Evolutionary conservation across 2,888 invertebrate genomes (phyloP), one percentile per base, ranked within the genome.

Genomic region (Acleris sparsana): DNA sequence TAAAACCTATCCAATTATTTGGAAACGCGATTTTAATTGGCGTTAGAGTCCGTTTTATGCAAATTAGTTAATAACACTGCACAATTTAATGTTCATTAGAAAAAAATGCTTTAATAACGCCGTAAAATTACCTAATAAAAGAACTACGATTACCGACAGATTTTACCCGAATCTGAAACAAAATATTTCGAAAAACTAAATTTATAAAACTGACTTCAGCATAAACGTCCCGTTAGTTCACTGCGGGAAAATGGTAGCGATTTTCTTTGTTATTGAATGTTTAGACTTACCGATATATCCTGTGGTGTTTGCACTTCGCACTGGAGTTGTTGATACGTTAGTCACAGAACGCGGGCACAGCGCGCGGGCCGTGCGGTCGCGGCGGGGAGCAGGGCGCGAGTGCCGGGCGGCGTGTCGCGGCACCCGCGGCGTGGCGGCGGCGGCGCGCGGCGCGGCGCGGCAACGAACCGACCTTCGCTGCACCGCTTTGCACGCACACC

Each of bases 381-480:
- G 79, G 80, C 85, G 87, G 80, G 79, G 82, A 80, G 77, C 80
- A 74, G 77, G 75, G 78, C 88, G 86, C 89, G 89, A 91, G 83
- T 90, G 89, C 49, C 29, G 44, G 44, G 43, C 49, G 46, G 44
- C 33, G 20, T 55, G 43, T 39, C 17, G 29, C 29, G 29, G 29
- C 29, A 29, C 18, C 46, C 51, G 43, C 49, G 46, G 44, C 33
- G 20, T 51, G 43, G 48, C 17, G 46, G 43, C 48, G 33, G 33
- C 11, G 33, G 33, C 33, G 33, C 33, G 33, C 43, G 18, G 51
- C 59, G 58, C 43, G 29, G 44, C 43, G 49, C 53, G 62, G 11
- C 58, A 66, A 0, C 9, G 11, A 33, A 3, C 72, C 72, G 73
- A 70, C 75, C 75, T 73, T 72, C 74, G 70, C 55, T 57, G 53